Base-by-base conservation (phyloP, 2,888 invertebrate genomes). In the Adineta ricciae region DNA sequence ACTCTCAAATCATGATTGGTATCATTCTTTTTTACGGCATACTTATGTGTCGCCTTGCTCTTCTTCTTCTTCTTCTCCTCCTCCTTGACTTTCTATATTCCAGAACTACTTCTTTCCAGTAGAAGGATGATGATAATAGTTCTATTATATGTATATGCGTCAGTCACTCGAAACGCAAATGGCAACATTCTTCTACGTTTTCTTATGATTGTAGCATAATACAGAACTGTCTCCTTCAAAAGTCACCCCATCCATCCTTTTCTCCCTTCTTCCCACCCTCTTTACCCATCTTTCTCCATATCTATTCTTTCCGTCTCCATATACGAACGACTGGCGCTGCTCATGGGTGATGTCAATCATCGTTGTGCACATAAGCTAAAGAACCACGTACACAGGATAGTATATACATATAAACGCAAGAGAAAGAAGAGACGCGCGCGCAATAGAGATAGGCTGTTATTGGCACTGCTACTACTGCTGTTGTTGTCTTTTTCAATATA, bases 331-430 rank as follows among this genome's bases (percentile, higher is more conserved):
- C 64, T 64, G 64, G 16, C 64, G 64, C 64, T 64, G 64, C 64
- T 64, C 64, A 64, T 64, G 64, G 64, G 64, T 64, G 64, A 64
- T 64, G 64, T 64, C 64, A 64, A 64, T 64, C 64, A 64, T 64
- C 64, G 64, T 64, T 64, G 64, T 64, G 64, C 64, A 64, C 19
- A 64, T 64, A 64, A 64, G 64, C 32, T 16, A 32, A 64, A 36
- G 64, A 64, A 32, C 32, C 64, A 64, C 64, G 64, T 64, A 64
- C 32, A 64, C 4, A 64, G 64, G 32, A 64, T 32, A 64, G 16
- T 19, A 19, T 27, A 32, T 32, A 14, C 32, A 32, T 32, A 14
- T 16, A 32, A 64, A 32, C 64, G 64, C 32, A 64, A 64, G 32
- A 64, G 36, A 64, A 64, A 64, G 64, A 64, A 27, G 27, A 64